Conservation (phyloP, 2,797 vertebrate genomes). For the Pseudomugil gertrudae region DNA sequence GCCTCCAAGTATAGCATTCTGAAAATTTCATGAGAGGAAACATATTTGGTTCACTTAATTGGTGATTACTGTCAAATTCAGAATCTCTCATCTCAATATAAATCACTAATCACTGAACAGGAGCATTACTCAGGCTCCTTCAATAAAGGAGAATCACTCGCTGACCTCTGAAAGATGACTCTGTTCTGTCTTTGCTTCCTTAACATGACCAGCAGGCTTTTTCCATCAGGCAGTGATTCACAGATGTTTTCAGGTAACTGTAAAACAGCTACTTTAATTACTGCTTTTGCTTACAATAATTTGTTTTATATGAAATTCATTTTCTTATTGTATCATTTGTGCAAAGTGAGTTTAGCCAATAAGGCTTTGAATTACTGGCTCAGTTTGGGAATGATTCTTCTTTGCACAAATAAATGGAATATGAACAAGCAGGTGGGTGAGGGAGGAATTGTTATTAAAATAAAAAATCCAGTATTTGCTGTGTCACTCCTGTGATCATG, state of each 20-base stretch:
- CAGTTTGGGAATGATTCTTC: constrained; percentile 29
- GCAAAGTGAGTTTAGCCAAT: constrained; percentile 32
- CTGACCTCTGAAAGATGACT: constrained; percentile 37
- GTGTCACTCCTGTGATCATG: constrained; percentile 2
- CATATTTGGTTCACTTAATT: constrained; percentile 27
- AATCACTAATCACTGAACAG: constrained; percentile 13
- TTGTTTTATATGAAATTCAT: constrained; percentile 19
- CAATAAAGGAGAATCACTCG: constrained; percentile 21
- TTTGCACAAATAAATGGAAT: constrained; percentile 30
- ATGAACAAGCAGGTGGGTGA: neutral
- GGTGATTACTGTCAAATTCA: constrained; percentile 13
- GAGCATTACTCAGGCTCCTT: constrained; percentile 12
- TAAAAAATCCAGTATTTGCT: neutral
- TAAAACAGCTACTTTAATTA: constrained; percentile 60
- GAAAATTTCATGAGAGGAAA: constrained; percentile 22
- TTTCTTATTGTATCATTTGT: constrained; percentile 21
- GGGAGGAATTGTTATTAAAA: neutral
- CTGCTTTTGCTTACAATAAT: constrained; percentile 9
- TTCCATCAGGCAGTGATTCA: constrained; percentile 26
- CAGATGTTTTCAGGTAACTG: constrained; percentile 48
- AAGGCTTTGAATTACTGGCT: constrained; percentile 9
- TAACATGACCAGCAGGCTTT: constrained; percentile 46
- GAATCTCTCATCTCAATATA: neutral
- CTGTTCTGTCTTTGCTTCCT: constrained; percentile 15
- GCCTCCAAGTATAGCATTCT: constrained; percentile 4